phyloP scores from a whole-genome alignment of 2,113 vertebrate species.

The Mesoclemmys tuberculata region DNA sequence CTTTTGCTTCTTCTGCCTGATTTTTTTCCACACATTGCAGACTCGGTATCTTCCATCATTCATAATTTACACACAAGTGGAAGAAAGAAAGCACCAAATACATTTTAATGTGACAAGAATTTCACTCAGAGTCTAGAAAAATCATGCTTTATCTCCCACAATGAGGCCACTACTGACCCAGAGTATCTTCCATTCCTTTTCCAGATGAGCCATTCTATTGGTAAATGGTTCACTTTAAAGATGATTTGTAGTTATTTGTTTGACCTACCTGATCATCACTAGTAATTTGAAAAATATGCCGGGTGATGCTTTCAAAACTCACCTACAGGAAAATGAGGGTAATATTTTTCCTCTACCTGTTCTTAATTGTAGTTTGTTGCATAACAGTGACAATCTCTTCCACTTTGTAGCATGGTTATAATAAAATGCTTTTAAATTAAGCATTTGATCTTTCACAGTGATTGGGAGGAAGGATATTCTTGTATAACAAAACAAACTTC shows the following conservation, averaged over 20 bases:
- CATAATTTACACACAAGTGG: neutral
- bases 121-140: neutral
- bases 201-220: neutral
- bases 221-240: neutral
- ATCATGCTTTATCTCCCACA: neutral
- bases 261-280: neutral
- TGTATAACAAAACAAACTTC: conserved; percentile 1
- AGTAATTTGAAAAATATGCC: neutral
- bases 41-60: neutral
- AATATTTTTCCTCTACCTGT: neutral
- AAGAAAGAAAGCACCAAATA: neutral
- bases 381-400: neutral
- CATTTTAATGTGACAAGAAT: neutral
- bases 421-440: conserved; percentile 13
- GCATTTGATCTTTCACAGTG: neutral
- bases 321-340: neutral
- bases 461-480: neutral
- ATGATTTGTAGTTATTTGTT: neutral
- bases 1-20: neutral
- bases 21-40: neutral
- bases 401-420: conserved; percentile 1
- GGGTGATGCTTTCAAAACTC: fast-evolving
- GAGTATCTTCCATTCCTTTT: neutral
- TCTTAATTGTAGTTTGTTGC: neutral
- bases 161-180: neutral